Base-by-base conservation (phyloP, 1,140 invertebrate genomes). In the Protaetia brevitarsis region DNA sequence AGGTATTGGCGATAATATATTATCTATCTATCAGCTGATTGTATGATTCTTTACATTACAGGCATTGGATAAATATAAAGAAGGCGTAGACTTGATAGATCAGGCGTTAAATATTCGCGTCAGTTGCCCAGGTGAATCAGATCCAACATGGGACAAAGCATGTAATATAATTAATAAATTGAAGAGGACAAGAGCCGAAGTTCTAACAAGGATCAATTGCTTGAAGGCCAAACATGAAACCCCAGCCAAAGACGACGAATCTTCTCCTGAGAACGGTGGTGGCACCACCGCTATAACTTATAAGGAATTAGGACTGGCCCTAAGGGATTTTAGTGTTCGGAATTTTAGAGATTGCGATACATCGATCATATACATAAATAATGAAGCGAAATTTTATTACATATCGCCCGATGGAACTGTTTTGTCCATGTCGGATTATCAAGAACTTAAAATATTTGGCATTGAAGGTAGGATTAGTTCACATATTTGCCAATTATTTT, bases 331-430 rank as follows among this genome's bases (percentile, higher is more conserved):
- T 26, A 77, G 79, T 63, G 68, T 79, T 1, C 73, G 81, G 41
- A 69, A 76, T 6, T 72, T 79, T 57, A 77, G 75, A 26, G 67
- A 74, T 16, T 64, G 74, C 59, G 80, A 81, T 23, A 77, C 81
- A 16, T 77, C 84, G 58, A 73, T 89, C 10, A 82, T 87, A 29
- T 82, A 79, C 68, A 82, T 84, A 28, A 78, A 82, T 65, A 82
- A 85, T 34, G 83, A 84, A 67, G 86, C 89, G 0, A 84, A 87
- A 71, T 77, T 90, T 1, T 90, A 88, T 75, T 87, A 82, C 71
- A 88, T 90, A 23, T 82, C 84, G 27, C 74, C 82, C 0, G 82
- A 85, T 72, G 88, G 87, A 0, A 79, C 78, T 70, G 88, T 89
- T 1, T 82, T 79, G 68, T 83, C 86, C 2, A 82, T 85, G 0